Conservation (phyloP, 2,888 invertebrate species). For the Mimas tiliae region DNA sequence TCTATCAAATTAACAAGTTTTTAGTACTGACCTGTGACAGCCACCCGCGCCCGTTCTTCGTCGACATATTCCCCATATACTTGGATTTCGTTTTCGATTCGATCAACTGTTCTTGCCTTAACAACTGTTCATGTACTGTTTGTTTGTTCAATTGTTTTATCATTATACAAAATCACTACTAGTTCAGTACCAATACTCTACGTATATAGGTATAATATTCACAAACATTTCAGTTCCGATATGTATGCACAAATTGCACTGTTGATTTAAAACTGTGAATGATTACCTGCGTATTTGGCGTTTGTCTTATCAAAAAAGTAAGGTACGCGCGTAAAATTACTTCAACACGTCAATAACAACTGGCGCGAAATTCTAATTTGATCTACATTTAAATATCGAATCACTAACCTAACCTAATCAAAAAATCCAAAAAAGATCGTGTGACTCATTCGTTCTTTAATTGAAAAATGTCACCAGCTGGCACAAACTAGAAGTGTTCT, state of each 20-base stretch:
- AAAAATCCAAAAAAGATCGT: background rate
- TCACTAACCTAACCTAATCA: background rate
- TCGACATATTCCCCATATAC: slow-evolving; percentile 56
- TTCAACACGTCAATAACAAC: slow-evolving; percentile 2
- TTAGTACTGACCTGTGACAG: slow-evolving; percentile 60
- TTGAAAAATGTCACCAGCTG: slow-evolving; percentile 22
- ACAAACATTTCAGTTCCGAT: slow-evolving; percentile 35
- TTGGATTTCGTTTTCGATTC: slow-evolving; percentile 59
- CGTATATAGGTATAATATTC: background rate
- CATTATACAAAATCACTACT: slow-evolving; percentile 46
- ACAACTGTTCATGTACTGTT: slow-evolving; percentile 67
- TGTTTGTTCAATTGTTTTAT: slow-evolving; percentile 70
- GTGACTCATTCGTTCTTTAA: background rate
- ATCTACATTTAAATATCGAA: background rate
- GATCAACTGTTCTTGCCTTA: slow-evolving; percentile 59
- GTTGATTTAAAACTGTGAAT: slow-evolving; percentile 3
- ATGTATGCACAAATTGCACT: slow-evolving; percentile 21
- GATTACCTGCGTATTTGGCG: background rate
- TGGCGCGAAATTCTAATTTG: slow-evolving; percentile 18
- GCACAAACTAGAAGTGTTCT: slow-evolving; percentile 28
- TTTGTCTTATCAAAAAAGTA: slow-evolving; percentile 33
- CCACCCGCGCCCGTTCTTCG: slow-evolving; percentile 67
- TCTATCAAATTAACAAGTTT: background rate
- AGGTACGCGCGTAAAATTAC: slow-evolving; percentile 38
- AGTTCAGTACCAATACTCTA: slow-evolving; percentile 27